Evolutionary conservation across 2,888 invertebrate species (phyloP).

Genomic region (Marasmarcha lunaedactyla): DNA sequence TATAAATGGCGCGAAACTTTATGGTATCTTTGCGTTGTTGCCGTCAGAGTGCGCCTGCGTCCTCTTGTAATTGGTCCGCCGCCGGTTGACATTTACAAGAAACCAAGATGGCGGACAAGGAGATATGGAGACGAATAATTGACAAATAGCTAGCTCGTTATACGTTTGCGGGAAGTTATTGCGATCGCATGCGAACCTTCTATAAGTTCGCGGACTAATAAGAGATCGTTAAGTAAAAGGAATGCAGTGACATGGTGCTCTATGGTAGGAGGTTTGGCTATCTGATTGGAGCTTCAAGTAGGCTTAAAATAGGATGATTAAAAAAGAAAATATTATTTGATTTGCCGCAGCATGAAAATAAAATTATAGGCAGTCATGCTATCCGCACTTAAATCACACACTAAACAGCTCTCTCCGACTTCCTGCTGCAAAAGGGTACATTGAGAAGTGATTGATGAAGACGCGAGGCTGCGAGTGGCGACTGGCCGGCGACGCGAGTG

Average conservation of each 20-base stretch:
- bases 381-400: too few relatives aligned
- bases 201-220: neutral
- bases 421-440: neutral
- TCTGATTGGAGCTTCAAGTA: too few relatives aligned
- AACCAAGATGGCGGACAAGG: slow-evolving; percentile 56
- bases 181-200: neutral
- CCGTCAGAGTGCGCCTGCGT: slow-evolving; percentile 55
- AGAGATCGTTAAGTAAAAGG: slow-evolving; percentile 1
- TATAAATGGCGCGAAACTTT: slow-evolving; percentile 64
- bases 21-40: slow-evolving; percentile 62
- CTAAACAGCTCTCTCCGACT: too few relatives aligned
- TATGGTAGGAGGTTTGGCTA: neutral
- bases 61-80: slow-evolving; percentile 62
- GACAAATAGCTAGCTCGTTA: slow-evolving; percentile 41
- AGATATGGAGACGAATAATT: slow-evolving; percentile 56
- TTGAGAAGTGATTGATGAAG: slow-evolving; percentile 8
- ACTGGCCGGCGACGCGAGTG: slow-evolving; percentile 13
- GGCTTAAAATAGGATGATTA: too few relatives aligned
- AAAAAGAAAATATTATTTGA: too few relatives aligned
- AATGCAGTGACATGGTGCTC: neutral
- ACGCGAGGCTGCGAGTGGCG: slow-evolving; percentile 13
- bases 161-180: neutral
- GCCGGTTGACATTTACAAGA: slow-evolving; percentile 62
- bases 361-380: too few relatives aligned
- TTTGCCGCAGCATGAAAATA: too few relatives aligned